A percentile compares a stretch with the other conserved stretches of the same genome.
phyloP scores from a whole-genome alignment of 2,797 vertebrate species.

The Brachyrhaphis roseni region DNA sequence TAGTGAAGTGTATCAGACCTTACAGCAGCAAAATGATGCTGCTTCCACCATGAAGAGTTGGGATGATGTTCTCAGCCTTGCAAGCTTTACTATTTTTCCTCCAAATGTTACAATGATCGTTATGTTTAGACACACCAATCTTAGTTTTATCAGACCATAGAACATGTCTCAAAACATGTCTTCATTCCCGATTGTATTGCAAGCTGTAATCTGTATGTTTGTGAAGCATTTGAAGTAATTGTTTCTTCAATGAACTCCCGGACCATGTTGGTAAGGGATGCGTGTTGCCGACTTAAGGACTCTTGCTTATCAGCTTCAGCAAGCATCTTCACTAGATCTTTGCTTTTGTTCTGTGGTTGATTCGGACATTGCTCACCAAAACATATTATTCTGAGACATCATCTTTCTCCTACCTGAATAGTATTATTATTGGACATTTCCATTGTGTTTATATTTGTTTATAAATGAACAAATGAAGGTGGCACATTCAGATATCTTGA shows the following conservation, averaged over 20 bases:
- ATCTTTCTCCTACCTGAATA: neutral
- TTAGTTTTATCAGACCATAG: too few species aligned
- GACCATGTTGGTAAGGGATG: neutral
- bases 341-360: neutral
- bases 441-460: neutral
- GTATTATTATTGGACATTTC: neutral
- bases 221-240: neutral
- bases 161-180: too few species aligned
- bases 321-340: neutral
- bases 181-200: neutral
- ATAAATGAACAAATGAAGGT: neutral
- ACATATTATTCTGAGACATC: neutral
- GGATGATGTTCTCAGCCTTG: neutral
- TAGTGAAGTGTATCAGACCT: neutral
- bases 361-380: neutral
- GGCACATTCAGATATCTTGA: neutral
- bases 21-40: neutral
- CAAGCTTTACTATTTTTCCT: too few species aligned
- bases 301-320: neutral
- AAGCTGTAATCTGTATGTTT: neutral
- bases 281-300: neutral
- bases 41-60: neutral
- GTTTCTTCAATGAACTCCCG: neutral
- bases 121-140: too few species aligned
- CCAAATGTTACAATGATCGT: too few species aligned